Evolutionary conservation across 2,888 invertebrate genomes (phyloP).

Genomic region (Amphimallon solstitiale): DNA sequence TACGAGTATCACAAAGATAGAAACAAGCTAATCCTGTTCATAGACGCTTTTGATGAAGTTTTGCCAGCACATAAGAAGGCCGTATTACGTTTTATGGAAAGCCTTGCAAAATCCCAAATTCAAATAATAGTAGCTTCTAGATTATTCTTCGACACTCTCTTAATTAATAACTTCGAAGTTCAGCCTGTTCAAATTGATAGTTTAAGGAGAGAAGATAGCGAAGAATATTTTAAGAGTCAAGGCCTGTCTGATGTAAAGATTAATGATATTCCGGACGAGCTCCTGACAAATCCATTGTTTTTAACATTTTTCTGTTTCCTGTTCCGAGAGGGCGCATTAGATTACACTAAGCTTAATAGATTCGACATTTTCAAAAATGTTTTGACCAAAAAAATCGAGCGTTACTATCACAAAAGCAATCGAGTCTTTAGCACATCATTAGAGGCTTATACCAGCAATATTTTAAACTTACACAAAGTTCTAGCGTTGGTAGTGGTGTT

Average conservation of each 20-base stretch:
- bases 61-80: neutral
- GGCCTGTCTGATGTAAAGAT: neutral
- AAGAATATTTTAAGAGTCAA: neutral
- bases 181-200: neutral
- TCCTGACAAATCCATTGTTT: conserved; percentile 2
- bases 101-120: neutral
- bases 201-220: neutral
- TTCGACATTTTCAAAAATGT: neutral
- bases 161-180: conserved; percentile 18
- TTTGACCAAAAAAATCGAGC: conserved; percentile 1
- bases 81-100: neutral
- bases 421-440: neutral
- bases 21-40: neutral
- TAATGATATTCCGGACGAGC: neutral
- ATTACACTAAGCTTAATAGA: neutral
- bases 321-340: neutral
- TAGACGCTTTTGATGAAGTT: conserved; percentile 20
- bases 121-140: conserved; percentile 5
- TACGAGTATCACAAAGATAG: neutral
- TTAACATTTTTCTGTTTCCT: neutral
- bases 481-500: neutral
- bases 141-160: neutral
- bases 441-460: neutral
- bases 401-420: neutral
- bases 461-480: neutral